Conservation (phyloP, 2,888 invertebrate species). For the Papilio demoleus region DNA sequence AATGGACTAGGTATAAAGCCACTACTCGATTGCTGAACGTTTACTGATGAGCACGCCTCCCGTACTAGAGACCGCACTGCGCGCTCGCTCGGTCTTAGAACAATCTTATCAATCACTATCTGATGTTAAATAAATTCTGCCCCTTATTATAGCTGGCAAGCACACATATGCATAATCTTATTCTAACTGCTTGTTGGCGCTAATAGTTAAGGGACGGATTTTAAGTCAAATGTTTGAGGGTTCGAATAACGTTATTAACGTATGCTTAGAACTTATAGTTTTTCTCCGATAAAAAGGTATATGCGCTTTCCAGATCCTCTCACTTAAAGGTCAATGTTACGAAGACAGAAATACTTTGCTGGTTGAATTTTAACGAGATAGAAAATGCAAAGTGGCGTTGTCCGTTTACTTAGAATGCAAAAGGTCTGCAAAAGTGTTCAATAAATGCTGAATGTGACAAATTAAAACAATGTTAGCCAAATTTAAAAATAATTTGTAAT, state of each 20-base stretch:
- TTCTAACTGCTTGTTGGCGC: too few species aligned
- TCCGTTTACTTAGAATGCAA: slow-evolving; percentile 28
- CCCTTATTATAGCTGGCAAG: neutral
- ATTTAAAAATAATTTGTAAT: neutral
- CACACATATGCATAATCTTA: too few species aligned
- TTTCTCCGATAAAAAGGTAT: neutral
- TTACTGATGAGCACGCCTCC: too few species aligned
- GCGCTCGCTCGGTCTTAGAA: too few species aligned
- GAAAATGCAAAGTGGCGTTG: slow-evolving; percentile 28
- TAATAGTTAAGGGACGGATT: too few species aligned
- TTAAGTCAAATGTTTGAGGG: too few species aligned
- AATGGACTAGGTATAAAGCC: neutral
- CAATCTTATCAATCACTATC: too few species aligned
- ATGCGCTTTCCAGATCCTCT: neutral
- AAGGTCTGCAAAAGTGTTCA: slow-evolving; percentile 7
- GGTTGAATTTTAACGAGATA: slow-evolving; percentile 34
- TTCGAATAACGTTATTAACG: too few species aligned
- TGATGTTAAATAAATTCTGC: neutral
- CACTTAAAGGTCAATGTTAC: neutral
- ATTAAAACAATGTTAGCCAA: neutral
- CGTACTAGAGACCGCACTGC: too few species aligned
- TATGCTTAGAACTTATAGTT: neutral
- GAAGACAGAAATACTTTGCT: slow-evolving; percentile 30
- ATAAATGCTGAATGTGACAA: slow-evolving; percentile 16
- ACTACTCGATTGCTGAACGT: too few species aligned